phyloP scores from a whole-genome alignment of 2,113 vertebrate genomes.

The Furnarius figulus region DNA sequence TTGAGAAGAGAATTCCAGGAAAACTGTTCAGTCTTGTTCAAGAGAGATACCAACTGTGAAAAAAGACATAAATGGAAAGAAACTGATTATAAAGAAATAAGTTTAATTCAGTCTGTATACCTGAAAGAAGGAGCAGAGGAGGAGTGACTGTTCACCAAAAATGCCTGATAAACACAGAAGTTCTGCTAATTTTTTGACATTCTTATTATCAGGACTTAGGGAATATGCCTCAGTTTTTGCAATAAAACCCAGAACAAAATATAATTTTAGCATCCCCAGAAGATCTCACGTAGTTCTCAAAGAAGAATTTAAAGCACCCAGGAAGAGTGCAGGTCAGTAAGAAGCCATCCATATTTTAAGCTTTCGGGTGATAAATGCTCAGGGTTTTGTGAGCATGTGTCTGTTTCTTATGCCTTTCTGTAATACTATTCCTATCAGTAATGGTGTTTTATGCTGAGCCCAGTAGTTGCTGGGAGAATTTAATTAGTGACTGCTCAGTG shows the following conservation, averaged over 20 bases:
- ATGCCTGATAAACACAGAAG: background rate
- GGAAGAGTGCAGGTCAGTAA: background rate
- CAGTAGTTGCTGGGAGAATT: background rate
- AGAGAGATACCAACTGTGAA: background rate
- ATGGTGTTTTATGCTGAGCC: background rate
- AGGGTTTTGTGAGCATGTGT: background rate
- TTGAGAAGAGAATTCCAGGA: background rate
- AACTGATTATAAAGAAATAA: background rate
- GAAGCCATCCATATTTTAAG: background rate
- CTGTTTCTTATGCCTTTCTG: background rate
- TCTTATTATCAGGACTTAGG: background rate
- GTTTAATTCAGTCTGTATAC: background rate
- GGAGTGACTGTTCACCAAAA: background rate
- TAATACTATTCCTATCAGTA: background rate
- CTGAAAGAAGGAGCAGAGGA: background rate
- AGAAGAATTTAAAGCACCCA: background rate
- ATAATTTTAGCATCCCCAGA: background rate
- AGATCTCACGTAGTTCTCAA: background rate
- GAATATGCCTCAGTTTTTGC: background rate
- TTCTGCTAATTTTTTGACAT: background rate
- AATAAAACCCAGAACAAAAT: background rate
- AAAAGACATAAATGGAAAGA: background rate
- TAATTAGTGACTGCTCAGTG: background rate
- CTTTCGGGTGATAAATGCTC: background rate
- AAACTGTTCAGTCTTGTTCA: background rate